Evolutionary conservation across 1,140 invertebrate genomes (phyloP).

Genomic region (Oscheius sp.): DNA sequence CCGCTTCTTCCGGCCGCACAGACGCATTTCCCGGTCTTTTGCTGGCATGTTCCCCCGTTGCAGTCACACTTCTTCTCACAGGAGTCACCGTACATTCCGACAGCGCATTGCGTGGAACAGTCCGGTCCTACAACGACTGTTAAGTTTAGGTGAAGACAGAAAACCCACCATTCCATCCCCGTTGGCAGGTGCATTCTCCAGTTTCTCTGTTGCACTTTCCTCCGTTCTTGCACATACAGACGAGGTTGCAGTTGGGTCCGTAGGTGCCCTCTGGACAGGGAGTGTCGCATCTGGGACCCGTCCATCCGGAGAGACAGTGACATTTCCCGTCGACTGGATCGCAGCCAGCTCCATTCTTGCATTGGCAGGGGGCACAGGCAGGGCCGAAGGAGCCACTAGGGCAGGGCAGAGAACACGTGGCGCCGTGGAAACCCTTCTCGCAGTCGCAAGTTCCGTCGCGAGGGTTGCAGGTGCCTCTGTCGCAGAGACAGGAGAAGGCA

Average conservation of each 20-base stretch:
- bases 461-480: conserved; percentile 64
- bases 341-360: conserved; percentile 83
- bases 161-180: conserved; percentile 65
- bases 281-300: conserved; percentile 59
- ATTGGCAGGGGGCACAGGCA: conserved; percentile 77
- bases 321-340: conserved; percentile 77
- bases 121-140: conserved; percentile 7
- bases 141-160: background rate
- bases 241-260: conserved; percentile 55
- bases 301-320: conserved; percentile 70
- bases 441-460: conserved; percentile 64
- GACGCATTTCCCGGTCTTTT: conserved; percentile 73
- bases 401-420: conserved; percentile 57
- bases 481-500: conserved; percentile 62
- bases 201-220: conserved; percentile 76
- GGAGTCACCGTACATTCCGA: conserved; percentile 46
- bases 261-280: conserved; percentile 61
- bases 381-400: conserved; percentile 34
- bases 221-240: conserved; percentile 26
- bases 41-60: conserved; percentile 36
- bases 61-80: conserved; percentile 53
- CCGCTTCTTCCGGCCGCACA: conserved; percentile 71
- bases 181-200: conserved; percentile 81
- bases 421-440: conserved; percentile 62
- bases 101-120: conserved; percentile 48